Evolutionary conservation across 2,113 vertebrate species (phyloP).

Genomic region (Rhinichthys klamathensis): DNA sequence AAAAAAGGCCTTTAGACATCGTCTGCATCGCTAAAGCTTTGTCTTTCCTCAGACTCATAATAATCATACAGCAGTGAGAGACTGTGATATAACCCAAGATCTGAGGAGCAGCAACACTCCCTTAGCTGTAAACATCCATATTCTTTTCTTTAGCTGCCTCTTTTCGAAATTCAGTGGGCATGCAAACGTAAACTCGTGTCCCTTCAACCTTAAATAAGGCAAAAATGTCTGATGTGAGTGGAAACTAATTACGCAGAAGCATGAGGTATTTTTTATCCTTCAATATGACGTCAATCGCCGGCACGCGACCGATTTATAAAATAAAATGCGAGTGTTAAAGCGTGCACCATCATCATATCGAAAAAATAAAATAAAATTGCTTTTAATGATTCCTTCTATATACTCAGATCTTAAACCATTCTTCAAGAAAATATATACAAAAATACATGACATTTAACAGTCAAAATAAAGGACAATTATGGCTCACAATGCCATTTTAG

Average conservation of each 20-base stretch:
- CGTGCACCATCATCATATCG: not conserved
- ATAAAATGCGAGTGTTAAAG: not conserved
- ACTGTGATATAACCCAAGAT: conserved; percentile 19
- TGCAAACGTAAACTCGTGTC: not conserved
- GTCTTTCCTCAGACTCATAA: conserved; percentile 21
- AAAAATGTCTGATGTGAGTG: conserved; percentile 1
- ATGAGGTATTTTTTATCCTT: conserved; percentile 50
- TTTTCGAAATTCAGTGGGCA: conserved; percentile 19
- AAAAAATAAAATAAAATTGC: not conserved
- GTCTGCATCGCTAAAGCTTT: conserved; percentile 21
- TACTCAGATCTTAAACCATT: conserved; percentile 11
- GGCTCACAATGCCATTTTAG: conserved; percentile 45
- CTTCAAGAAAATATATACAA: conserved; percentile 62
- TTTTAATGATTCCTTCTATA: not conserved
- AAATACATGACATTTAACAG: conserved; percentile 62
- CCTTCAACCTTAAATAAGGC: conserved; percentile 43
- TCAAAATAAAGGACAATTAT: conserved; percentile 50
- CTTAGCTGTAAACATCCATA: conserved; percentile 54
- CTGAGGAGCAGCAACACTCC: conserved; percentile 28
- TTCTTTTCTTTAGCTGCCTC: conserved; percentile 51
- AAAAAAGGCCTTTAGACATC: conserved; percentile 44
- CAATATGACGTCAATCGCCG: not conserved
- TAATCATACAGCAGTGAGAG: not conserved
- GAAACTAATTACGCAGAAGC: conserved; percentile 27
- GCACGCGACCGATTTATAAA: conserved; percentile 2